These are phyloP conservation scores for Oryctolagus cuniculus DNA, from an alignment of 2,113 vertebrate species.

Conservation along the genomic window mOryCun1.1 NC_091439.1:101572501-101573000, in stretches of 20 bases:
- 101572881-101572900: background rate
- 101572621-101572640: background rate
- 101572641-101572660: background rate
- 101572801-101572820: background rate
- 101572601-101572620: background rate
- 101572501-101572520: background rate
- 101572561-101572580: background rate
- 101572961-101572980: background rate
- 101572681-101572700: background rate
- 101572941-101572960: background rate
- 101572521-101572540: background rate
- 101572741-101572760: background rate
- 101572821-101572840: background rate
- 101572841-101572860: background rate
- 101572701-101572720: background rate
- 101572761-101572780: background rate
- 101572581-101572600: background rate
- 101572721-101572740: background rate
- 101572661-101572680: background rate
- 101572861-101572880: background rate
- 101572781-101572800: background rate
- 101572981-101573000: background rate
- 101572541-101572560: rapidly evolving
- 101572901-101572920: too few species aligned
- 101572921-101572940: background rate